These are phyloP conservation scores for Agrochola lychnidis DNA, from an alignment of 2,888 invertebrate species.

Conservation along the genomic window DNA sequence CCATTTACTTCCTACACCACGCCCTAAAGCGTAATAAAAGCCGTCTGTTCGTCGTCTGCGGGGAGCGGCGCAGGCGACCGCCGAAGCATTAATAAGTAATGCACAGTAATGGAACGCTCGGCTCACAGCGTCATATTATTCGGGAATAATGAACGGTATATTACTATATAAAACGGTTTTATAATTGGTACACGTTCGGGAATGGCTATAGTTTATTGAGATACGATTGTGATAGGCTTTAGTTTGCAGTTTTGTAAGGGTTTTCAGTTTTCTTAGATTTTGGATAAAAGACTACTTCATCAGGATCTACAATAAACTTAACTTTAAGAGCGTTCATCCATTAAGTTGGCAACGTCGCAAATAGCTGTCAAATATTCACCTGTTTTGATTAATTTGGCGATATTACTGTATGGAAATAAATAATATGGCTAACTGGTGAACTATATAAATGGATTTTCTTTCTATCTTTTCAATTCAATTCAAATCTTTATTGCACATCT, in stretches of 20 bases:
- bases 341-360: no score
- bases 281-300: not conserved
- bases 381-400: no score
- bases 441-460: not conserved
- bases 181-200: constrained; percentile 56
- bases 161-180: constrained; percentile 61
- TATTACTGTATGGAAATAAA: no score
- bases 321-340: no score
- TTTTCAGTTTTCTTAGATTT: not conserved
- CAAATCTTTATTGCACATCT: no score
- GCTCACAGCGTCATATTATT: constrained; percentile 58
- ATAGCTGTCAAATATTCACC: no score
- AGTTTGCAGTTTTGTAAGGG: not conserved
- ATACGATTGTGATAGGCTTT: constrained; percentile 36
- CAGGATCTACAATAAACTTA: not conserved
- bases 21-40: constrained; percentile 56
- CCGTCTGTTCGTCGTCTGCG: constrained; percentile 63
- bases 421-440: no score
- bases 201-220: constrained; percentile 40
- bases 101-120: constrained; percentile 81
- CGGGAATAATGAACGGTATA: constrained; percentile 63
- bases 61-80: constrained; percentile 62
- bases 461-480: not conserved
- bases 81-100: constrained; percentile 80
- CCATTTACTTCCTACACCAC: constrained; percentile 41